Evolutionary conservation across 2,888 invertebrate species (phyloP).

Genomic region (Scaptomyza reducta): DNA sequence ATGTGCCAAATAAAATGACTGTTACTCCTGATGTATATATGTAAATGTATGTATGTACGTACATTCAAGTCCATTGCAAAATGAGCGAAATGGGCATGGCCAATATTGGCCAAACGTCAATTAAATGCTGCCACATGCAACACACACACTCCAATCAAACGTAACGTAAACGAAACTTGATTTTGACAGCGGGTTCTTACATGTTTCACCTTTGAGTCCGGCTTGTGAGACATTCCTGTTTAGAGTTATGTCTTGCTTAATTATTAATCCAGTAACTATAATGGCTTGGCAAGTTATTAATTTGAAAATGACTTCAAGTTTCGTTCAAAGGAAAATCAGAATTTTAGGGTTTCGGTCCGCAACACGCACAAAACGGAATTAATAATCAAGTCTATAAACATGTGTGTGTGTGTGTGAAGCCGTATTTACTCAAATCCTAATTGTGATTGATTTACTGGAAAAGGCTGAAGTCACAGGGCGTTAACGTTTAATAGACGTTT

Average conservation of each 20-base stretch:
- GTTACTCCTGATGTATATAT: conserved; percentile 32
- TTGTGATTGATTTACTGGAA: conserved; percentile 47
- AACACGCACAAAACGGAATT: conserved; percentile 17
- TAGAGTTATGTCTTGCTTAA: neutral
- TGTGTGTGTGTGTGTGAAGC: conserved; percentile 1
- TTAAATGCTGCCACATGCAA: conserved; percentile 5
- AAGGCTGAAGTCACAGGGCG: neutral
- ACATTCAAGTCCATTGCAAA: conserved; percentile 35
- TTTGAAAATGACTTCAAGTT: too few relatives aligned
- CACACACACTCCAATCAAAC: neutral
- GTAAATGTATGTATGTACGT: conserved; percentile 3
- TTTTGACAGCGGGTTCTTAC: neutral
- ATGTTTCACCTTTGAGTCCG: neutral
- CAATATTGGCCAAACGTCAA: conserved; percentile 19
- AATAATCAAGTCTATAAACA: conserved; percentile 31
- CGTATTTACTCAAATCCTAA: conserved; percentile 37
- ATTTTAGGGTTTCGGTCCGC: neutral
- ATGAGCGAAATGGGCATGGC: conserved; percentile 43
- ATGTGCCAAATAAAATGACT: conserved; percentile 61
- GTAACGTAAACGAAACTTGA: neutral
- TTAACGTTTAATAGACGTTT: neutral
- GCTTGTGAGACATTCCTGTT: neutral
- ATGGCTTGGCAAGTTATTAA: too few relatives aligned
- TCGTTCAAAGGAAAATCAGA: too few relatives aligned
- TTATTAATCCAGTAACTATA: too few relatives aligned